phyloP scores from a whole-genome alignment of 2,797 vertebrate genomes.

The Stomatorhinus walkeri region DNA sequence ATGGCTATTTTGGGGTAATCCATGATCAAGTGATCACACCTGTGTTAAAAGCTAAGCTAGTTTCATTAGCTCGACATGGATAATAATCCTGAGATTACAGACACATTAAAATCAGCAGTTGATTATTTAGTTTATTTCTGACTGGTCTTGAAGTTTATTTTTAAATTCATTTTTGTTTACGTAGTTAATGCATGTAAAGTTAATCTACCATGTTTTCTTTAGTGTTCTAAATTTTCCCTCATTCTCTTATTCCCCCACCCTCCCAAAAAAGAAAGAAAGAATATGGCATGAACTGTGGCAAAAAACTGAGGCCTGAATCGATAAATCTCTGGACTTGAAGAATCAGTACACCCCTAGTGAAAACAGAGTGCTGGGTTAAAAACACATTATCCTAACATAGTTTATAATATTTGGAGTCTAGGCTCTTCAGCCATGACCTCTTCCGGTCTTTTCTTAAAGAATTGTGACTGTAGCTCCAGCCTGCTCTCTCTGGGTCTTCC shows the following conservation, averaged over 20 bases:
- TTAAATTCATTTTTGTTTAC: background rate
- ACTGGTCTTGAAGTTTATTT: background rate
- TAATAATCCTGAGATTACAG: background rate
- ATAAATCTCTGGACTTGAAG: background rate
- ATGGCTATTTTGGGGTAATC: background rate
- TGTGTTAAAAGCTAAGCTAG: background rate
- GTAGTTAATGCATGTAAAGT: background rate
- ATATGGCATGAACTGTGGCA: background rate
- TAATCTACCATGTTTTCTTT: background rate
- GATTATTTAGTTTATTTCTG: background rate
- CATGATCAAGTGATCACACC: background rate
- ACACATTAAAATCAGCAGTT: background rate
- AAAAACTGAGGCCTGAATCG: background rate
- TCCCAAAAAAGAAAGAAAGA: background rate
- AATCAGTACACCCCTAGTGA: background rate
- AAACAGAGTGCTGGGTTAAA: background rate
- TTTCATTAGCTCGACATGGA: background rate
- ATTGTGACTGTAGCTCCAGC: background rate
- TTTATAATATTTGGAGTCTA: background rate
- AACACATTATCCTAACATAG: background rate
- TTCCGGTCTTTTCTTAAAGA: background rate
- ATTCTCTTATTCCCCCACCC: background rate
- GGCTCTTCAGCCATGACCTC: background rate
- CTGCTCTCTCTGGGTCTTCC: background rate
- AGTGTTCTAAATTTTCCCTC: background rate